Evolutionary conservation across 2,888 invertebrate genomes (phyloP).

Genomic region (Platycheirus albimanus): DNA sequence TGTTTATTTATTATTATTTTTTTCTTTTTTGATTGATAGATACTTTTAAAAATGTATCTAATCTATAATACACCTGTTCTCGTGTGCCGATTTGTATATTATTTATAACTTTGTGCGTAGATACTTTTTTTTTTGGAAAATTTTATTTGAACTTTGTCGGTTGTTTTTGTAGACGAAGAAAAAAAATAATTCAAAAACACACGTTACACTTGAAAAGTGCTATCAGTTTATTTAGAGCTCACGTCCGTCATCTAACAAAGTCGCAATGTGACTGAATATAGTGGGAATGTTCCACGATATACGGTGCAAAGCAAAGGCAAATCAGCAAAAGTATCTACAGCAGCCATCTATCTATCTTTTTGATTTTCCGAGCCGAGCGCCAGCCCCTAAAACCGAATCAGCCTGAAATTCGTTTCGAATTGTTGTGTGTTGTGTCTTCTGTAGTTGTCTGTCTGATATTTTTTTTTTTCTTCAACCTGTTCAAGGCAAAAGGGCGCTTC

Average conservation of each 20-base stretch:
- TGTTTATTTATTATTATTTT: conserved; percentile 51
- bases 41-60: not conserved
- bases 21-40: not conserved
- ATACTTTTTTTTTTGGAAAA: conserved; percentile 2
- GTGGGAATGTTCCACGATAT: conserved; percentile 50
- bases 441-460: conserved; percentile 34
- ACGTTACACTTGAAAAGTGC: conserved; percentile 49
- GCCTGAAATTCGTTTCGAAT: conserved; percentile 21
- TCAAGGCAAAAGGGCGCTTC: conserved; percentile 63
- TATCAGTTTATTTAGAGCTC: conserved; percentile 70
- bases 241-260: conserved; percentile 78
- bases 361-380: conserved; percentile 38
- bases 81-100: too few species aligned
- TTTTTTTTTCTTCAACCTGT: conserved; percentile 56
- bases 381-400: conserved; percentile 61
- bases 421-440: not conserved
- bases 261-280: conserved; percentile 77
- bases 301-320: conserved; percentile 60
- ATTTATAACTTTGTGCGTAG: too few species aligned
- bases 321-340: conserved; percentile 39
- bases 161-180: not conserved
- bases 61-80: conserved; percentile 22
- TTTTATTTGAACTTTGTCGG: not conserved
- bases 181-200: conserved; percentile 29
- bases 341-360: conserved; percentile 45